Base-by-base conservation (phyloP, 2,797 vertebrate species). In the Petrocephalus sullivani region DNA sequence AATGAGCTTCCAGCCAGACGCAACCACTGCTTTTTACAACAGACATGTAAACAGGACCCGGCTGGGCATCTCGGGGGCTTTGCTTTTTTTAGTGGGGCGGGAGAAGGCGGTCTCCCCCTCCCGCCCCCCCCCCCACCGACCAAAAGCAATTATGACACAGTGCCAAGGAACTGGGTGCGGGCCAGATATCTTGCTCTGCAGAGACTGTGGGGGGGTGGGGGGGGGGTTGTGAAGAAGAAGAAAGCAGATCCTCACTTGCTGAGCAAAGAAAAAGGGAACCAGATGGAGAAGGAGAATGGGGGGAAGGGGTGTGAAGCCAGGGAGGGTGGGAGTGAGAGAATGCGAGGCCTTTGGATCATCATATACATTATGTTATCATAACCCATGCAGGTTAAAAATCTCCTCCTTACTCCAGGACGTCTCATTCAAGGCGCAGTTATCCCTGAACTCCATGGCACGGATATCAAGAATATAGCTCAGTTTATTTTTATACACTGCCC, bases 141-240 rank as follows among this genome's bases (percentile, higher is more conserved):
- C 93, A 91, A 94, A 95, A 92, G 87, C 92, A 94, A 94, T 93
- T 95, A 93, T 90, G 90, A 91, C 89, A 91, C 91, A 90, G 57
- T 88, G 89, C 89, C 91, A 87, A 86, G 58, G 90, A 91, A 92
- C 87, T 95, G 93, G 93, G 90, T 86, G 87, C 67, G 53, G 14
- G 93, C 91, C 94, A 94, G 93, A 87, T 91, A 92, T 92, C 88
- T 88, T 41, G 78, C 19, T 90, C 86, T 87, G 83, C 60, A 89
- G 83, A 85, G 90, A 58, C 9, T 33, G 41, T 81, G 78, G 83
- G 49, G 84, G 8, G 19, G 28, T 28, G 28, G 49, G 23, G 87
- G 81, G 84, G 54, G 85, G 8, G 67, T 3, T 2, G 23, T 21
- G 85, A 83, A 14, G 83, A 86, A 85, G 64, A 89, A 75, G 71